Conservation (phyloP, 2,113 vertebrate species). For the Myodes glareolus region DNA sequence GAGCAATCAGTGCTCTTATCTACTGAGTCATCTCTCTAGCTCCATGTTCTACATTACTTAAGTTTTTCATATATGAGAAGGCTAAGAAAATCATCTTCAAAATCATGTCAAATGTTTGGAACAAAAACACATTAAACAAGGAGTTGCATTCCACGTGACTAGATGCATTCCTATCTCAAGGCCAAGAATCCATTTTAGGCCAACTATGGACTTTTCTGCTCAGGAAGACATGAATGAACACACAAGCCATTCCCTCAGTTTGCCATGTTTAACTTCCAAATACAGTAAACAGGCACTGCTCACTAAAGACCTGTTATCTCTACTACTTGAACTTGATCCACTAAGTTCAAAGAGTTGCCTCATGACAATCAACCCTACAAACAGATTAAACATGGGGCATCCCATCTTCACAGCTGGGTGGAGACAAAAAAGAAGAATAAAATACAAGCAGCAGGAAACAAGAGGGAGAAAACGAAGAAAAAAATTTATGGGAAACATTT, state of each 20-base stretch:
- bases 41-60: not conserved
- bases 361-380: not conserved
- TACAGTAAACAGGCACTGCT: not conserved
- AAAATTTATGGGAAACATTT: not conserved
- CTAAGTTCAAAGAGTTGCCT: not conserved
- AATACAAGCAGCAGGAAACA: not conserved
- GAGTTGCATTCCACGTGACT: not conserved
- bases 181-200: not conserved
- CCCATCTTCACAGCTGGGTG: not conserved
- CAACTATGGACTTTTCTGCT: conserved; percentile 4
- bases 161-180: not conserved
- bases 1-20: not conserved
- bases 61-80: not conserved
- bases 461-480: not conserved
- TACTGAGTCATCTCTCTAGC: not conserved
- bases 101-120: conserved; percentile 11
- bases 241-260: not conserved
- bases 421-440: not conserved
- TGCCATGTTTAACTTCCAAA: not conserved
- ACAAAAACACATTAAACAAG: conserved; percentile 15
- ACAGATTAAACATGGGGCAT: not conserved
- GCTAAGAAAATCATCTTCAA: conserved; percentile 58
- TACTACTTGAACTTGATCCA: not conserved
- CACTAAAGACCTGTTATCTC: conserved; percentile 1
- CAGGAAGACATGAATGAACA: not conserved